These are phyloP conservation scores for Polietes domitor DNA, from an alignment of 2,888 invertebrate species.

Conservation along the genomic window DNA sequence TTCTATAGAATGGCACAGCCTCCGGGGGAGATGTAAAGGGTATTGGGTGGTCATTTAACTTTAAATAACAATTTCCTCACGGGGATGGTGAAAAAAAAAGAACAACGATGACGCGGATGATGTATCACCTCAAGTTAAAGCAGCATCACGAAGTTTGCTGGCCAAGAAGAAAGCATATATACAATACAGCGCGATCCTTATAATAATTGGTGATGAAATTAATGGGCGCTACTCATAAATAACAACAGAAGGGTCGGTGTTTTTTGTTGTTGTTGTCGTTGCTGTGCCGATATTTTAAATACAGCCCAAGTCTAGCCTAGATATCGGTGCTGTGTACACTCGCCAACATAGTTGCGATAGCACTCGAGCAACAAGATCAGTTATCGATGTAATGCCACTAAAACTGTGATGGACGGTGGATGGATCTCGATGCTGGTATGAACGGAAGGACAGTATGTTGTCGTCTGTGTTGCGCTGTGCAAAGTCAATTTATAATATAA, in stretches of 20 bases:
- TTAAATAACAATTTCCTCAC: constrained; percentile 15
- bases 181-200: constrained; percentile 53
- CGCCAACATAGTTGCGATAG: constrained; percentile 2
- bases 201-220: constrained; percentile 74
- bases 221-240: constrained; percentile 74
- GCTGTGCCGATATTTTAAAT: constrained; percentile 21
- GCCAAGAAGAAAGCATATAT: background rate
- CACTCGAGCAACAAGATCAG: constrained; percentile 38
- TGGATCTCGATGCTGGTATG: constrained; percentile 2
- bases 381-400: constrained; percentile 58
- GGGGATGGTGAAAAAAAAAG: background rate
- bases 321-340: background rate
- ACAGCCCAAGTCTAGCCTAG: constrained; percentile 31
- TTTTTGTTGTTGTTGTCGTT: constrained; percentile 25
- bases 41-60: constrained; percentile 55
- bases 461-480: no score
- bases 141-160: background rate
- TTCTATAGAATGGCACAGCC: background rate
- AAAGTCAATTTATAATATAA: constrained; percentile 8
- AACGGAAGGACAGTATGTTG: no score
- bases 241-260: constrained; percentile 69
- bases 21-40: background rate
- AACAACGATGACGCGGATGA: constrained; percentile 3
- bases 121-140: constrained; percentile 14
- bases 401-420: background rate